These are phyloP conservation scores for Tetramorium bicarinatum DNA, from an alignment of 2,888 invertebrate genomes.

Conservation along the genomic window DNA sequence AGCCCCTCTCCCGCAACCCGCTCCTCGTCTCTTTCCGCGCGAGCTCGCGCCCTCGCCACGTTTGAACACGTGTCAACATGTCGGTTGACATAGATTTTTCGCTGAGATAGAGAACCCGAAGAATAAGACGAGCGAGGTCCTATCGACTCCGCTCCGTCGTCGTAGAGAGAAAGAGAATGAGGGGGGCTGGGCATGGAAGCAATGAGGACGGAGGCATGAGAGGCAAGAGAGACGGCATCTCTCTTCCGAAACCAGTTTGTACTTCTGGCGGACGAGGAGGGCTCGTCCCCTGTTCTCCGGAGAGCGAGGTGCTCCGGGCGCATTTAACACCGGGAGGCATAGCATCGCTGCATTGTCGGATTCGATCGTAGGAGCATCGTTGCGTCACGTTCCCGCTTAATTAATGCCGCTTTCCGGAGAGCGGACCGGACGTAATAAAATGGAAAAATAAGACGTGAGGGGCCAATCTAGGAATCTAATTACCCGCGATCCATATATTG, in stretches of 20 bases:
- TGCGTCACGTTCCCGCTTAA: conserved; percentile 68
- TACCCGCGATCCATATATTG: not conserved
- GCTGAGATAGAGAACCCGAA: conserved; percentile 75
- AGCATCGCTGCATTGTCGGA: conserved; percentile 67
- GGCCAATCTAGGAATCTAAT: conserved; percentile 8
- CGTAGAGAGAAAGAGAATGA: conserved; percentile 70
- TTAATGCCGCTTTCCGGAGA: conserved; percentile 64
- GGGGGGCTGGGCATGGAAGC: conserved; percentile 30
- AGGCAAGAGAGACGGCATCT: conserved; percentile 59
- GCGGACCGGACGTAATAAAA: conserved; percentile 32
- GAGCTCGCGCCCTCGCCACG: conserved; percentile 72
- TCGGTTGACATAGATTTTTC: conserved; percentile 85
- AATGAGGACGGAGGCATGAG: conserved; percentile 45
- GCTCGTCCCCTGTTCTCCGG: conserved; percentile 58
- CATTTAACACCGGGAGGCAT: conserved; percentile 77
- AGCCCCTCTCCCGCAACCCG: conserved; percentile 64
- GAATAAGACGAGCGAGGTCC: conserved; percentile 76
- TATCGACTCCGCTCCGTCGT: conserved; percentile 74
- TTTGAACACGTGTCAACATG: conserved; percentile 84
- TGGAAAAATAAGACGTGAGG: conserved; percentile 15
- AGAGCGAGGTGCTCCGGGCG: conserved; percentile 60
- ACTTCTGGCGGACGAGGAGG: conserved; percentile 65
- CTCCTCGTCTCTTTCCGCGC: conserved; percentile 56
- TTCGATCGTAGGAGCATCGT: conserved; percentile 48
- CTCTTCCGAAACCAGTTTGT: conserved; percentile 78